Conservation (phyloP, 2,113 vertebrate species). For the Dipodomys merriami region DNA sequence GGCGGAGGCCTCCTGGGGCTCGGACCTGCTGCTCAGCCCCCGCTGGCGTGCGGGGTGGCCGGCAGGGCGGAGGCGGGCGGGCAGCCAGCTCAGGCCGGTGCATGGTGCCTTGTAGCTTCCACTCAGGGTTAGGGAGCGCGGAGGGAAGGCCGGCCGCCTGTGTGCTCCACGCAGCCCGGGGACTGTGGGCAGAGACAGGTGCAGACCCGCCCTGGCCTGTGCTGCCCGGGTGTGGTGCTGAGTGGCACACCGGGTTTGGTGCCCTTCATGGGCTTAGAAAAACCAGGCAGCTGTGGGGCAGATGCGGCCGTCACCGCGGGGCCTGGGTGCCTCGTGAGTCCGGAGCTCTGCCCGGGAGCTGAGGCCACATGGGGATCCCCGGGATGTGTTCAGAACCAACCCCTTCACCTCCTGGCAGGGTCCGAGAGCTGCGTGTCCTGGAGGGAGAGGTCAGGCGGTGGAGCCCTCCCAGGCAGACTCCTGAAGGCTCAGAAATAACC, state of each 20-base stretch:
- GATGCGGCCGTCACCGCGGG: too few species aligned
- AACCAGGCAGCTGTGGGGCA: neutral
- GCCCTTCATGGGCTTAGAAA: neutral
- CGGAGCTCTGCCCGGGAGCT: neutral
- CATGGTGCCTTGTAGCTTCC: slow-evolving; percentile 19
- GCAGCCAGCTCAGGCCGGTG: too few species aligned
- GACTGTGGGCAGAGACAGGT: fast-evolving
- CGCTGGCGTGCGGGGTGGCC: neutral
- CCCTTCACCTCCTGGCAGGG: neutral
- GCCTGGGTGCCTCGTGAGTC: too few species aligned
- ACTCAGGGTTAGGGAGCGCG: slow-evolving; percentile 75
- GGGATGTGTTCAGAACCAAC: neutral
- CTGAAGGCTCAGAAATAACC: neutral
- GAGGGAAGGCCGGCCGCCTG: neutral
- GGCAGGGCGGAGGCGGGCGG: too few species aligned
- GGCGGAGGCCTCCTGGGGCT: neutral
- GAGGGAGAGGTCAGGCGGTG: neutral
- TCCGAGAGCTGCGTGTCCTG: neutral
- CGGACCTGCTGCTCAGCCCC: neutral
- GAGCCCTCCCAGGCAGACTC: neutral
- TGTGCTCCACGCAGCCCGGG: neutral
- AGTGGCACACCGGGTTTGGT: neutral
- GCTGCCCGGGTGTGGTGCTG: neutral
- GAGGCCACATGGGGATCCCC: neutral
- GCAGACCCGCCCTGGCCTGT: neutral